phyloP scores from a whole-genome alignment of 2,113 vertebrate species.

The Poicephalus gulielmi region DNA sequence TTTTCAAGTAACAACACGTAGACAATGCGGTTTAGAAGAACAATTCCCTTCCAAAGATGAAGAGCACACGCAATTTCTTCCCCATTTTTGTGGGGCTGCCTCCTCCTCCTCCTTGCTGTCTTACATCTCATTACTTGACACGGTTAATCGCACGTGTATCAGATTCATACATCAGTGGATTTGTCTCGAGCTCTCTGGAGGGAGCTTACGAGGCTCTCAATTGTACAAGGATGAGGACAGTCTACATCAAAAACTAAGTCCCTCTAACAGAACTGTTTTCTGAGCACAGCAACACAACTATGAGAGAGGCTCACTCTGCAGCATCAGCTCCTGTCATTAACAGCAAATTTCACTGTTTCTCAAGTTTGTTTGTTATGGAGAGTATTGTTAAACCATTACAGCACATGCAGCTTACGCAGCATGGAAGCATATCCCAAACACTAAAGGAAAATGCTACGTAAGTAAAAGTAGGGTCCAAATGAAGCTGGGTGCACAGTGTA shows the following conservation, averaged over 20 bases:
- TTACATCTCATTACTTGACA: background rate
- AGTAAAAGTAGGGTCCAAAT: background rate
- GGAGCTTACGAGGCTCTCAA: background rate
- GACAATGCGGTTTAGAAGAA: background rate
- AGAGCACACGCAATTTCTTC: background rate
- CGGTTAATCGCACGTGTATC: background rate
- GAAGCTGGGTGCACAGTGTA: background rate
- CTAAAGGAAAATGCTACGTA: background rate
- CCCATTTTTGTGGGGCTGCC: background rate
- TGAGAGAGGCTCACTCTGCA: accelerated
- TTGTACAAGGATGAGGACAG: background rate
- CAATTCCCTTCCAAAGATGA: background rate
- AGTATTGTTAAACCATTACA: background rate
- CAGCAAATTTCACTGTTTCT: background rate
- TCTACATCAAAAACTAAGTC: background rate
- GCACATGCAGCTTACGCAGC: background rate
- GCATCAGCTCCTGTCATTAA: background rate
- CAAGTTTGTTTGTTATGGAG: background rate
- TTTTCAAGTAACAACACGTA: background rate
- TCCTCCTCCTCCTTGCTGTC: background rate
- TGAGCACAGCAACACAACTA: background rate
- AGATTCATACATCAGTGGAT: background rate
- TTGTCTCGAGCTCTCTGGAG: background rate
- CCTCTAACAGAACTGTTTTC: background rate
- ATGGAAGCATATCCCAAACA: background rate